Percentiles rank a stretch among this genome's conserved stretches.
phyloP scores from a whole-genome alignment of 1,140 invertebrate genomes.

The Diachasmimorpha longicaudata region DNA sequence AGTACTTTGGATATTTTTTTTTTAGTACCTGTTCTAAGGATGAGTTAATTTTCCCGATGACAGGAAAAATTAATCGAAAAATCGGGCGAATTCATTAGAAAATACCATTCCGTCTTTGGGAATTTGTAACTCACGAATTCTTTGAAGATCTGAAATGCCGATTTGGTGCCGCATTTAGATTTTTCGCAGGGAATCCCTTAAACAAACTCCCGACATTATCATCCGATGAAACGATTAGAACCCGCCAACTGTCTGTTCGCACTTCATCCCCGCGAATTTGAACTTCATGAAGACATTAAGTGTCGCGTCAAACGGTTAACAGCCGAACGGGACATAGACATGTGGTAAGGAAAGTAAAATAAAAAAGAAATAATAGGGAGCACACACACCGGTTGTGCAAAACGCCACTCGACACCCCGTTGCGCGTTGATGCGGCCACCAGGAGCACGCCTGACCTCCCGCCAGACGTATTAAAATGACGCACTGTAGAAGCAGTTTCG shows the following conservation, averaged over 20 bases:
- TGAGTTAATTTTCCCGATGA: too few species aligned
- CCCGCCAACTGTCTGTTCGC: neutral
- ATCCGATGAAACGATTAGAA: neutral
- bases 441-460: constrained; percentile 57
- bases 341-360: neutral
- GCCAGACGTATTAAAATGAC: constrained; percentile 61
- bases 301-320: neutral
- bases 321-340: neutral
- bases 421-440: constrained; percentile 48
- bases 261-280: neutral
- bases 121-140: too few species aligned
- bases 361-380: constrained; percentile 24
- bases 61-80: too few species aligned
- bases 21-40: too few species aligned
- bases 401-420: constrained; percentile 46
- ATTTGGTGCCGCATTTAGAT: too few species aligned
- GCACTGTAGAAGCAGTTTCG: constrained; percentile 31
- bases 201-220: too few species aligned
- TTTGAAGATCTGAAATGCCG: too few species aligned
- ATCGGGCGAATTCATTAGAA: too few species aligned
- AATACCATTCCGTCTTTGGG: too few species aligned
- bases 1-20: too few species aligned
- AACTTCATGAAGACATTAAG: neutral
- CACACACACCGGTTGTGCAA: constrained; percentile 51
- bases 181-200: too few species aligned